Evolutionary conservation across 2,888 invertebrate genomes (phyloP).

Genomic region (Heliconius erato): DNA sequence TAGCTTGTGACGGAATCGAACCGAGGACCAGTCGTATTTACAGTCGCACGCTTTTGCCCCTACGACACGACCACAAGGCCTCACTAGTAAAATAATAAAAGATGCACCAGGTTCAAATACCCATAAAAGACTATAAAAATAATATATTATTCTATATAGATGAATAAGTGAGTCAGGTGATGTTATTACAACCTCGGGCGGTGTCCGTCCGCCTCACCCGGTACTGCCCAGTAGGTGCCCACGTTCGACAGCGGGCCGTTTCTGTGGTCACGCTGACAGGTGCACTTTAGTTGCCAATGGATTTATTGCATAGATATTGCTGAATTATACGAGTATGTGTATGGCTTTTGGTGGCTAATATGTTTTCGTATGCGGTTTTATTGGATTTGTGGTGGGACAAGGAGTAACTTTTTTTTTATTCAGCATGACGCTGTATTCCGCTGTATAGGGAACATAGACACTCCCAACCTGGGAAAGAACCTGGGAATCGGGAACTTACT

Average conservation of each 20-base stretch:
- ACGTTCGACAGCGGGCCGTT: constrained; percentile 1
- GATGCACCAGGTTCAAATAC: not conserved
- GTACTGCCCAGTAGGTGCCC: not conserved
- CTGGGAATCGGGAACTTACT: too few relatives aligned
- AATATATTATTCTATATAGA: not conserved
- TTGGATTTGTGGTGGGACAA: too few relatives aligned
- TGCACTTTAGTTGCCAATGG: constrained; percentile 11
- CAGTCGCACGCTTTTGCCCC: not conserved
- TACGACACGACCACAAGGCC: not conserved
- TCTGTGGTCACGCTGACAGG: constrained; percentile 21
- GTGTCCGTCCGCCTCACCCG: constrained; percentile 10
- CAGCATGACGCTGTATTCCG: too few relatives aligned
- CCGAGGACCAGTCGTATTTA: not conserved
- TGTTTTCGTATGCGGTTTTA: not conserved
- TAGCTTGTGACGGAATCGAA: not conserved
- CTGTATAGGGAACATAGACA: too few relatives aligned
- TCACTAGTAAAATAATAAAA: not conserved
- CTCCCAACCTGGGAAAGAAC: too few relatives aligned
- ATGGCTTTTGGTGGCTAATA: not conserved
- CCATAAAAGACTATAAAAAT: not conserved
- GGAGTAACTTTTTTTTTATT: too few relatives aligned
- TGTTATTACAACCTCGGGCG: constrained; percentile 20
- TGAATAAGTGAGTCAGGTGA: not conserved
- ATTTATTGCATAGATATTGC: constrained; percentile 18
- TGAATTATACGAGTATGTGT: not conserved